Percentiles rank a stretch among this genome's conserved stretches.
Conservation (phyloP, 2,888 invertebrate genomes). For the Lycophotia porphyrea region DNA sequence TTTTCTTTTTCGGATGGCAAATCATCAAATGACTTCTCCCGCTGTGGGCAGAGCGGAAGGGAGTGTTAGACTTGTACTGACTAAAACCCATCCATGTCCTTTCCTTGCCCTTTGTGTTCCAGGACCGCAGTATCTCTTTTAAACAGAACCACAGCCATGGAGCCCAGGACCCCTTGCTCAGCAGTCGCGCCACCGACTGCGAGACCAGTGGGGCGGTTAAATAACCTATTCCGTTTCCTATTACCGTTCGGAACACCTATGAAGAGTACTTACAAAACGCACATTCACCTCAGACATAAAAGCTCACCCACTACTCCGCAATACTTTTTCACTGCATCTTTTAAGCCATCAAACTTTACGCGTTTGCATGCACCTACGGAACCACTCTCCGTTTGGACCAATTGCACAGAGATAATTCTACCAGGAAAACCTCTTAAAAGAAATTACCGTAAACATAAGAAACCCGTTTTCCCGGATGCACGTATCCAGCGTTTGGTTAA, state of each 20-base stretch:
- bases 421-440: constrained; percentile 31
- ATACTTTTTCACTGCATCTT: constrained; percentile 23
- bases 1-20: too few relatives aligned
- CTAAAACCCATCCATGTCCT: too few relatives aligned
- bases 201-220: too few relatives aligned
- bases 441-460: constrained; percentile 36
- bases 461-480: constrained; percentile 10
- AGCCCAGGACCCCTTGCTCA: too few relatives aligned
- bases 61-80: too few relatives aligned
- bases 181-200: too few relatives aligned
- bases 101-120: too few relatives aligned
- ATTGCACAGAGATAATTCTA: constrained; percentile 11
- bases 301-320: background rate
- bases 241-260: background rate
- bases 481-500: constrained; percentile 29
- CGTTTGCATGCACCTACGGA: constrained; percentile 31
- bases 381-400: constrained; percentile 6
- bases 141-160: too few relatives aligned
- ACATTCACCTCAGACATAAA: constrained; percentile 14
- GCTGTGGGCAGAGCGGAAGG: too few relatives aligned
- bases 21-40: too few relatives aligned
- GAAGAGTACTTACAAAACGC: background rate
- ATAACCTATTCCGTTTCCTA: too few relatives aligned
- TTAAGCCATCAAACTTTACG: constrained; percentile 41
- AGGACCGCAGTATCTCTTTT: too few relatives aligned